Evolutionary conservation across 2,888 invertebrate species (phyloP), one percentile per base, ranked within the genome.

Genomic region (Mesorhabditis spiculigera): DNA sequence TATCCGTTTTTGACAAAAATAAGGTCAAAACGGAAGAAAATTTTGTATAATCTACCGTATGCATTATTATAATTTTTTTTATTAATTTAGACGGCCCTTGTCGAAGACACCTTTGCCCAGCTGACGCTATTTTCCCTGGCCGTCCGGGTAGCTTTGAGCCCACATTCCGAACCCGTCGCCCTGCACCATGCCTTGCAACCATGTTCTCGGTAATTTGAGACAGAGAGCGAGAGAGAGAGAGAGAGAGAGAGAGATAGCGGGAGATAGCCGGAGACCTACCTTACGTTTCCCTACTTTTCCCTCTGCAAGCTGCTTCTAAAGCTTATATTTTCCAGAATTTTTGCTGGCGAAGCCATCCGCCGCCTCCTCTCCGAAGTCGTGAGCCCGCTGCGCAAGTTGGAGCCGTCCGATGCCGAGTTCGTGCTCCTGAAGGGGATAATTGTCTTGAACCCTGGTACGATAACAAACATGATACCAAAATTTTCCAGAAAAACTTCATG

Each of bases 341-440:
- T 50, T 1, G 68, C 68, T 4, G 64, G 66, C n/a, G 77, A 77
- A 4, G 43, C 67, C 0, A 64, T 70, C 5, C 45, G 67, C 5
- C 66, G 70, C 10, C 67, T 70, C 4, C 50, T 66, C 4, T 63
- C 67, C 50, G 76, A 78, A 61, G 44, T 77, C n/a, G 70, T 78
- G 10, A 66, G 67, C n/a, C 77, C 77, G 42, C 63, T 77, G 45
- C 65, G 73, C 16, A 45, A 68, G 8, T 62, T 67, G 13, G 62
- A 58, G 4, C 65, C 71, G 2, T 66, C 71, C 5, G 66, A 69
- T 13, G 61, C 73, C 5, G 77, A 77, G 58, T 65, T 76, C 8
- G 65, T 75, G 13, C 50, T 77, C 50, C 69, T 76, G 28, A 62
- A 72, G 67, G 78, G 76, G 4, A 77, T 78, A 28, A 65, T 78